Evolutionary conservation across 2,797 vertebrate genomes (phyloP), one percentile per base, ranked within the genome.

Genomic region (Nothura maculosa): DNA sequence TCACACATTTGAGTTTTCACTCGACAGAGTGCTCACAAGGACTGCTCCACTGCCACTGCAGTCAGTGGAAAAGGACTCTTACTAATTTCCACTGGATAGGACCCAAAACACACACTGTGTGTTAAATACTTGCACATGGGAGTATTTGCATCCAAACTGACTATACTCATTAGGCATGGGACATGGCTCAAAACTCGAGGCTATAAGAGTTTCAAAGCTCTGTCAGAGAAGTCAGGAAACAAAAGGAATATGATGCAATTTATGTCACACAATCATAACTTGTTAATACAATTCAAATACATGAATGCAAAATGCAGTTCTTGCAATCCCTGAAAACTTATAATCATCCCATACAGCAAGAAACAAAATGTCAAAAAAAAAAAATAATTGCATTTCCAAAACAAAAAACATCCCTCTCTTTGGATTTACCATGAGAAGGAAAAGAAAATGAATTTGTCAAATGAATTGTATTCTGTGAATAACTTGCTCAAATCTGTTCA

Each of bases 401-500:
- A 50, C 3, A 54, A 43, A 80, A 89, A 67, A 42, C 5, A 34
- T 17, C 3, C 14, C 19, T 90, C 21, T 79, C n/a, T 73, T 89
- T 90, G 66, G 10, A 25, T 70, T 81, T n/a, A 27, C 25, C 6
- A 67, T 43, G 22, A 86, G 20, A 87, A 87, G 15, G 30, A 64
- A 86, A 87, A 92, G n/a, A 84, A 96, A 78, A 76, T 78, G 3
- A 77, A 94, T 62, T 79, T 85, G 48, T 85, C 81, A 89, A 70
- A 63, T 82, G 87, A 89, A 87, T 88, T 88, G 91, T 52, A 85
- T 54, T 9, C 12, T 87, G 22, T 78, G 67, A 91, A 84, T 86
- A 40, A 55, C 63, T 96, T 74, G 11, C 60, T 88, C 0, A 0
- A 36, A 45, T 81, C 34, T 91, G 60, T 77, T 92, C 61, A 85